Evolutionary conservation across 2,888 invertebrate genomes (phyloP).

Genomic region (Lamproptera curius): DNA sequence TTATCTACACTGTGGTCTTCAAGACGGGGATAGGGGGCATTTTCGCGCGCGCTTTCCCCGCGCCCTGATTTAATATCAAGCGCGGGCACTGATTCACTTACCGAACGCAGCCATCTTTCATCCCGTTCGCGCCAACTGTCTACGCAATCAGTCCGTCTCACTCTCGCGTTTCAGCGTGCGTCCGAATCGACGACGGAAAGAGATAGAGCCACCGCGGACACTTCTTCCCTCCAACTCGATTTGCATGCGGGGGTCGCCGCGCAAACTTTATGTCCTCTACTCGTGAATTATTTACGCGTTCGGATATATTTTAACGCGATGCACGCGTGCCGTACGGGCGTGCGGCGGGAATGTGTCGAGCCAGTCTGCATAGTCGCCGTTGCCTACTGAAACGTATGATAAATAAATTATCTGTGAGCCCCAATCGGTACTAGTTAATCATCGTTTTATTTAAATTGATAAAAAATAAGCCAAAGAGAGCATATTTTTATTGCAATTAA

Average conservation of each 20-base stretch:
- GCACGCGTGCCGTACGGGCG: constrained; percentile 59
- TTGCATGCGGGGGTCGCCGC: constrained; percentile 74
- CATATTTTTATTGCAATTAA: too few species aligned
- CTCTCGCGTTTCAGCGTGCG: constrained; percentile 38
- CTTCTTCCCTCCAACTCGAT: constrained; percentile 74
- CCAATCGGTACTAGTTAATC: too few species aligned
- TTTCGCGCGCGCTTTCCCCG: constrained; percentile 69
- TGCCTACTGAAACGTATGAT: too few species aligned
- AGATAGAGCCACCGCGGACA: constrained; percentile 60
- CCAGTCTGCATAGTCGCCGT: too few species aligned
- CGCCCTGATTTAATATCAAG: constrained; percentile 76
- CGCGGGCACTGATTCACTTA: constrained; percentile 79
- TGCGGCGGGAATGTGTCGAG: too few species aligned
- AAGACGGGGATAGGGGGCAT: constrained; percentile 51
- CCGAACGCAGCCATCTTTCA: constrained; percentile 67
- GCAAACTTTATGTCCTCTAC: constrained; percentile 77
- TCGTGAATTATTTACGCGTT: constrained; percentile 76
- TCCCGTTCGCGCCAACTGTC: constrained; percentile 55
- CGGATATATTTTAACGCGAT: constrained; percentile 73
- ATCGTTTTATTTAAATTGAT: too few species aligned
- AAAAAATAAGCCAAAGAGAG: too few species aligned
- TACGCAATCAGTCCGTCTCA: constrained; percentile 35
- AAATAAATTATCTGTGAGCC: too few species aligned
- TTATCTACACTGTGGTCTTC: too few species aligned
- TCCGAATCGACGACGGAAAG: constrained; percentile 43